A percentile compares a stretch with the other conserved stretches of the same genome.
phyloP scores from a whole-genome alignment of 2,113 vertebrate species.

The Trogon melanurus region DNA sequence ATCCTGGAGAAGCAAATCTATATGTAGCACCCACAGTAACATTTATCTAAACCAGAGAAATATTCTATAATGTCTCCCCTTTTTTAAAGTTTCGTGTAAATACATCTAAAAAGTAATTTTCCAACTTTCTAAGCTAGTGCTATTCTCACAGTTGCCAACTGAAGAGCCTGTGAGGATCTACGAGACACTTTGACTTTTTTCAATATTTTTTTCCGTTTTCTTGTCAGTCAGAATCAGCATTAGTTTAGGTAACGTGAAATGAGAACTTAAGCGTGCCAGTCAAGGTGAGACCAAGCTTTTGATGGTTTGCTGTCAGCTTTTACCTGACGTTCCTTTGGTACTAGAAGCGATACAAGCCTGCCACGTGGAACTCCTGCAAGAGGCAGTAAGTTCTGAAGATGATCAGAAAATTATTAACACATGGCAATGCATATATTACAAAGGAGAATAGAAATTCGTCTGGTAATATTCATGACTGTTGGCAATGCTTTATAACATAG shows the following conservation, averaged over 20 bases:
- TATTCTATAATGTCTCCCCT: background rate
- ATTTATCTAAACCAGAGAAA: background rate
- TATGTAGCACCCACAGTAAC: background rate
- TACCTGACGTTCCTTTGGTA: background rate
- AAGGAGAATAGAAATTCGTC: slow-evolving; percentile 29
- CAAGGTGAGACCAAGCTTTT: background rate
- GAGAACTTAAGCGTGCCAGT: background rate
- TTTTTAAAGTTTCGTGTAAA: background rate
- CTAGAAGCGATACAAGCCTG: background rate
- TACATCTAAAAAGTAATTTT: background rate
- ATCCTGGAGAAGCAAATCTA: background rate
- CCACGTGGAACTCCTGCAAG: background rate
- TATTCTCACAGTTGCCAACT: background rate
- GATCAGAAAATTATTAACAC: slow-evolving; percentile 29
- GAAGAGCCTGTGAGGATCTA: background rate
- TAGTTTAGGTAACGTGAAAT: background rate
- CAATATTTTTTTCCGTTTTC: background rate
- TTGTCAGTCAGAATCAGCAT: background rate
- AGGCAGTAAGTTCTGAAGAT: background rate
- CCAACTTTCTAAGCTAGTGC: background rate
- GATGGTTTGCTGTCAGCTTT: background rate
- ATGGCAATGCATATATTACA: slow-evolving; percentile 11
- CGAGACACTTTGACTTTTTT: background rate
- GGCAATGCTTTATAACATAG: slow-evolving; percentile 37
- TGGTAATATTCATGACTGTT: slow-evolving; percentile 50